phyloP scores from a whole-genome alignment of 1,140 invertebrate genomes.

The Zophobas morio region DNA sequence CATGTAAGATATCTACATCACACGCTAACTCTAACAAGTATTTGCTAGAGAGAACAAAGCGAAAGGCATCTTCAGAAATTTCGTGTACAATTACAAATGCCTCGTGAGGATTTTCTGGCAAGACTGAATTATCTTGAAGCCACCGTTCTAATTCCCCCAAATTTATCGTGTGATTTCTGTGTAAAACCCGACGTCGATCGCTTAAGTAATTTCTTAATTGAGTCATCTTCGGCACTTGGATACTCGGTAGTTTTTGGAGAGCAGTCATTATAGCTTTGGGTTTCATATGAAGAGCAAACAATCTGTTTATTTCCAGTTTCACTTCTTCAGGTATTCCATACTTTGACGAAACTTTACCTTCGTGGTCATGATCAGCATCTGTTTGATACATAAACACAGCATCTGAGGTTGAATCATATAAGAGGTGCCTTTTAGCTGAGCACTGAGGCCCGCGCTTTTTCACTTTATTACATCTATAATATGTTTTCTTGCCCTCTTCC shows the following conservation, averaged over 20 bases:
- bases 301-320: constrained; percentile 6
- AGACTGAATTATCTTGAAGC: background rate
- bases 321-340: background rate
- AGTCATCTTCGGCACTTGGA: background rate
- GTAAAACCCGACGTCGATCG: background rate
- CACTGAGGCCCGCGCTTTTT: background rate
- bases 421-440: background rate
- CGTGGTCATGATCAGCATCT: constrained; percentile 9
- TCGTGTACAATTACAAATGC: background rate
- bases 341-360: background rate
- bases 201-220: constrained; percentile 10
- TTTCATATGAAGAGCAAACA: constrained; percentile 1
- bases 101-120: background rate
- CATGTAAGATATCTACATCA: background rate
- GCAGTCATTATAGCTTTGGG: constrained; percentile 2
- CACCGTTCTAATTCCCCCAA: background rate
- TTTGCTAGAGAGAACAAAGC: constrained; percentile 1
- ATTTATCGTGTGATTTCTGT: background rate
- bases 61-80: background rate
- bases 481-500: background rate
- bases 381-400: background rate
- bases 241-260: background rate
- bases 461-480: constrained; percentile 11
- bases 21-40: background rate
- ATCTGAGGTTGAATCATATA: background rate